Conservation (phyloP, 2,113 vertebrate genomes). For the Thalassoma bifasciatum region DNA sequence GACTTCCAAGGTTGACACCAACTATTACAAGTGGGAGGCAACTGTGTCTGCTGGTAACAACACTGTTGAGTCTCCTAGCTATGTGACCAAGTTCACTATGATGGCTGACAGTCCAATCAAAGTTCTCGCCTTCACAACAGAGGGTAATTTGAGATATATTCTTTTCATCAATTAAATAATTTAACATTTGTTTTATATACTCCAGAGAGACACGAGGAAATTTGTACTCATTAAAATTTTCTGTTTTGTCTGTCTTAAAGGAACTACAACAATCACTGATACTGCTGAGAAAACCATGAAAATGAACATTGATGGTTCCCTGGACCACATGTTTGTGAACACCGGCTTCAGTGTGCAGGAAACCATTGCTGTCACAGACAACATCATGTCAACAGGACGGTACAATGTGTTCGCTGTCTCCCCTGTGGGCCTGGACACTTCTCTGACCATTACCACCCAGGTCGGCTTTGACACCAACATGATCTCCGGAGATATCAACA, state of each 20-base stretch:
- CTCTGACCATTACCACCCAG: conserved; percentile 78
- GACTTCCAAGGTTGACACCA: conserved; percentile 87
- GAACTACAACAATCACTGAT: conserved; percentile 80
- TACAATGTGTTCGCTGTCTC: conserved; percentile 78
- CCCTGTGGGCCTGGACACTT: conserved; percentile 83
- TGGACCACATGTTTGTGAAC: conserved; percentile 85
- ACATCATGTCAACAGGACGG: conserved; percentile 71
- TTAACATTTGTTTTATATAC: neutral
- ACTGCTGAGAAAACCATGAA: conserved; percentile 71
- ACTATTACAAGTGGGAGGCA: conserved; percentile 91
- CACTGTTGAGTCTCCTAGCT: conserved; percentile 65
- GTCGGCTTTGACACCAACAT: conserved; percentile 71
- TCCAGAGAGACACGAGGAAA: neutral
- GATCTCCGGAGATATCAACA: conserved; percentile 78
- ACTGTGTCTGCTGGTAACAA: conserved; percentile 83
- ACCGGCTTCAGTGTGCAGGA: conserved; percentile 81
- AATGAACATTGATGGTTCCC: conserved; percentile 74
- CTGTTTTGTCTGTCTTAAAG: conserved; percentile 75
- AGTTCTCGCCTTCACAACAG: conserved; percentile 86
- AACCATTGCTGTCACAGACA: conserved; percentile 72
- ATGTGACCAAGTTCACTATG: conserved; percentile 79
- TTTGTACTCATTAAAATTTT: neutral
- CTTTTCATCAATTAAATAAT: neutral
- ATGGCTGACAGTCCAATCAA: conserved; percentile 83
- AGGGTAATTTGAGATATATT: conserved; percentile 81